A percentile compares a stretch with the other conserved stretches of the same genome.
These are phyloP conservation scores for Agrochola lota DNA, from an alignment of 2,888 invertebrate genomes.

Conservation along the genomic window DNA sequence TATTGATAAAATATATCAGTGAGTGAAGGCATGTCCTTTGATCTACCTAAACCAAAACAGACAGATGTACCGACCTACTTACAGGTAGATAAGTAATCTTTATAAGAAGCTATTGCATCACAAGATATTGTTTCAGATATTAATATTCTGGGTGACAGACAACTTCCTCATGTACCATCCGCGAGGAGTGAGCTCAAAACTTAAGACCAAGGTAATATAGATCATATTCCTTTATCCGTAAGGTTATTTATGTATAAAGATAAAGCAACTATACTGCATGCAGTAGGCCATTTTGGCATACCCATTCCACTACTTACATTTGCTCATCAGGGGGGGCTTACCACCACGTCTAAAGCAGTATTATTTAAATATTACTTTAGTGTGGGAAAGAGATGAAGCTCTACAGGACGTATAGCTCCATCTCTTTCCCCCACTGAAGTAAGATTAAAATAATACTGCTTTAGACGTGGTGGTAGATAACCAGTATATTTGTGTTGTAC, in stretches of 20 bases:
- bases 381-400: no score
- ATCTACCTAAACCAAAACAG: background rate
- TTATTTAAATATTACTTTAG: no score
- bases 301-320: no score
- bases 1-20: constrained; percentile 9
- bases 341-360: no score
- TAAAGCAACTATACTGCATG: background rate
- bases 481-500: no score
- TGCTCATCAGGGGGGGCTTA: no score
- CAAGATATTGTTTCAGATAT: constrained; percentile 90
- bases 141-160: constrained; percentile 97
- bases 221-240: background rate
- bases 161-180: constrained; percentile 94
- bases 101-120: background rate
- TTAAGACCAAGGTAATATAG: constrained; percentile 85
- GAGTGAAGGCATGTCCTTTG: background rate
- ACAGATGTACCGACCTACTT: background rate
- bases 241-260: background rate
- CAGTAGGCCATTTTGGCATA: background rate
- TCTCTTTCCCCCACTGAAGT: no score
- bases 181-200: constrained; percentile 87
- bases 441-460: no score
- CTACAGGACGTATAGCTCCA: no score
- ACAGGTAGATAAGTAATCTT: background rate
- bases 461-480: no score